phyloP scores from a whole-genome alignment of 1,140 invertebrate genomes.

The Ceratoteleas bidentatus region DNA sequence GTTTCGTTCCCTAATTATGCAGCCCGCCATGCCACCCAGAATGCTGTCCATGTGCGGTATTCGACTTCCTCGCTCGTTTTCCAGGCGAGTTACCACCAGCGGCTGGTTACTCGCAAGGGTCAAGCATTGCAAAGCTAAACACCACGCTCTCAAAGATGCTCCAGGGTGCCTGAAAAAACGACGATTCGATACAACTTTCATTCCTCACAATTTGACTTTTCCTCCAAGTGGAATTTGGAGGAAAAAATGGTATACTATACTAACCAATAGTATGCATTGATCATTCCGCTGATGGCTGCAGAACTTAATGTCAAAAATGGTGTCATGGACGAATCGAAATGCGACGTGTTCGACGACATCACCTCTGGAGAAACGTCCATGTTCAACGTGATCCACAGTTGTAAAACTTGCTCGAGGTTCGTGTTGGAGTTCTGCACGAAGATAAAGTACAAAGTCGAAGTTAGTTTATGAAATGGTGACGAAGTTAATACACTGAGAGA shows the following conservation, averaged over 20 bases:
- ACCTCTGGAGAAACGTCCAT: constrained; percentile 80
- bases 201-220: background rate
- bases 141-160: constrained; percentile 87
- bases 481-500: too few relatives aligned
- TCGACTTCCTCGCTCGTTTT: constrained; percentile 70
- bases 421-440: constrained; percentile 77
- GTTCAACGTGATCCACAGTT: constrained; percentile 92
- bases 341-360: constrained; percentile 75
- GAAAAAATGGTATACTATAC: constrained; percentile 5
- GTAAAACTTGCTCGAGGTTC: constrained; percentile 89
- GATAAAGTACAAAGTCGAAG: too few relatives aligned
- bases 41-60: constrained; percentile 73
- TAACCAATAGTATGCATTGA: constrained; percentile 85
- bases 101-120: constrained; percentile 82
- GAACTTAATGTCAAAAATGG: constrained; percentile 88
- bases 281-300: constrained; percentile 86
- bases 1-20: constrained; percentile 86
- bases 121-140: constrained; percentile 86
- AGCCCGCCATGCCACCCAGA: constrained; percentile 82
- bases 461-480: too few relatives aligned
- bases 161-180: constrained; percentile 81
- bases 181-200: too few relatives aligned
- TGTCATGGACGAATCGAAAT: constrained; percentile 84
- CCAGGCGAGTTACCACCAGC: constrained; percentile 65
- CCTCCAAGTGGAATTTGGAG: background rate